phyloP scores from a whole-genome alignment of 2,113 vertebrate species.

The Callocephalon fimbriatum region DNA sequence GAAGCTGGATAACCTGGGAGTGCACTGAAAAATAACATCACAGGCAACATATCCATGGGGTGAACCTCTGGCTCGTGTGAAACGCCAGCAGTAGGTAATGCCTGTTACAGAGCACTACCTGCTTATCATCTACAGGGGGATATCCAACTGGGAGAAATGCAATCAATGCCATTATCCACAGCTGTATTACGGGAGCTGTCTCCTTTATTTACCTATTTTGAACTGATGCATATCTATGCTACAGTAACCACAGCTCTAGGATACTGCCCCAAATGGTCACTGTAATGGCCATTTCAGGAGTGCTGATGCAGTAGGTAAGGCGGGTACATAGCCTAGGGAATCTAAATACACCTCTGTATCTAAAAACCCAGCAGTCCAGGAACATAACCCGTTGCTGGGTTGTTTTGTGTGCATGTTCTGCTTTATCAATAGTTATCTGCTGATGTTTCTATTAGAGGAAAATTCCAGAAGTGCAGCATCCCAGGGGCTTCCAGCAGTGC shows the following conservation, averaged over 20 bases:
- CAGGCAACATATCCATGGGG: neutral
- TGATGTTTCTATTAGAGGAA: constrained; percentile 15
- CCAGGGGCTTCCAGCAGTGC: constrained; percentile 1
- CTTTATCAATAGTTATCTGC: neutral
- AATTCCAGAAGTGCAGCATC: constrained; percentile 37
- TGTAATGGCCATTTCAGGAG: neutral
- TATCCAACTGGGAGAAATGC: neutral
- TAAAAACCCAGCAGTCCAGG: neutral
- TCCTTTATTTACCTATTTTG: neutral
- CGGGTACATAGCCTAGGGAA: neutral
- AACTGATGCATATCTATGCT: neutral
- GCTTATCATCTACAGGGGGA: neutral
- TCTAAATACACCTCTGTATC: neutral
- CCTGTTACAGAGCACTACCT: neutral
- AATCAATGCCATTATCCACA: neutral
- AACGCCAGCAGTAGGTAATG: neutral
- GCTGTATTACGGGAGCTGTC: neutral
- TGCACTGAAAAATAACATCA: neutral
- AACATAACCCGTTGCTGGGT: neutral
- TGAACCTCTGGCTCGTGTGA: neutral
- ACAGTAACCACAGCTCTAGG: neutral
- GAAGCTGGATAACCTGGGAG: neutral
- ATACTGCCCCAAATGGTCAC: neutral
- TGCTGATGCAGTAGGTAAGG: neutral
- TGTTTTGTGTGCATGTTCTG: neutral